These are phyloP conservation scores for Bostrychus sinensis DNA, from an alignment of 2,113 vertebrate genomes.

Conservation along the genomic window DNA sequence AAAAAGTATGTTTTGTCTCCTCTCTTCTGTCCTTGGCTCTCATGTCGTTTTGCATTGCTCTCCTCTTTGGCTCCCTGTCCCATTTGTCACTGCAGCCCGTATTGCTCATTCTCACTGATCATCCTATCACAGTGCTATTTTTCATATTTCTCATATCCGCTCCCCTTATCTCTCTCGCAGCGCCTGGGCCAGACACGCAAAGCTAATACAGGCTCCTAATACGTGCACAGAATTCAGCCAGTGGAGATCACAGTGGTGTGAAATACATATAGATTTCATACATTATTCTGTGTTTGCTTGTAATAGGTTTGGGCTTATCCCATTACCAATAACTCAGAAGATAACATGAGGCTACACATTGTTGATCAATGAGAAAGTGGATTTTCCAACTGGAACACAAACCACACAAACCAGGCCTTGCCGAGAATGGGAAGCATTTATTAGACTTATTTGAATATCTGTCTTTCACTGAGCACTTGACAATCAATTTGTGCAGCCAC, in stretches of 20 bases:
- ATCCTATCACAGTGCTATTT: conserved; percentile 79
- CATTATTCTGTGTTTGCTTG: conserved; percentile 69
- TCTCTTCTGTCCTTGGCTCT: conserved; percentile 68
- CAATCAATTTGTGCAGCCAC: conserved; percentile 42
- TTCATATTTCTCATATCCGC: conserved; percentile 83
- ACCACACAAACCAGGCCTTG: conserved; percentile 40
- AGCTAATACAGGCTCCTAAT: conserved; percentile 72
- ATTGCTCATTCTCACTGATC: conserved; percentile 77
- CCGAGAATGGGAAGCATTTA: conserved; percentile 15
- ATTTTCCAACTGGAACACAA: conserved; percentile 27
- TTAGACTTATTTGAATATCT: conserved; percentile 41
- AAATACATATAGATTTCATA: conserved; percentile 77
- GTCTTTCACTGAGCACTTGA: conserved; percentile 35
- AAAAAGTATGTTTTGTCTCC: conserved; percentile 48
- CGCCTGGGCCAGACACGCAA: conserved; percentile 76
- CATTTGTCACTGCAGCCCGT: conserved; percentile 74
- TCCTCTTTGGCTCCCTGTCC: conserved; percentile 72
- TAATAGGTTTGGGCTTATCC: conserved; percentile 69
- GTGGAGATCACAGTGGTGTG: conserved; percentile 66
- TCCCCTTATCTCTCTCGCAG: conserved; percentile 74
- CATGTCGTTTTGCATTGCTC: conserved; percentile 67
- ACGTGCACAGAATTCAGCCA: conserved; percentile 73
- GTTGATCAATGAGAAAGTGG: conserved; percentile 60
- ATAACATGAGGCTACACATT: conserved; percentile 58
- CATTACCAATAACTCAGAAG: conserved; percentile 68